Evolutionary conservation across 92 coral and sea anemone species (phyloP).

Genomic region (Paragorgia papillata): DNA sequence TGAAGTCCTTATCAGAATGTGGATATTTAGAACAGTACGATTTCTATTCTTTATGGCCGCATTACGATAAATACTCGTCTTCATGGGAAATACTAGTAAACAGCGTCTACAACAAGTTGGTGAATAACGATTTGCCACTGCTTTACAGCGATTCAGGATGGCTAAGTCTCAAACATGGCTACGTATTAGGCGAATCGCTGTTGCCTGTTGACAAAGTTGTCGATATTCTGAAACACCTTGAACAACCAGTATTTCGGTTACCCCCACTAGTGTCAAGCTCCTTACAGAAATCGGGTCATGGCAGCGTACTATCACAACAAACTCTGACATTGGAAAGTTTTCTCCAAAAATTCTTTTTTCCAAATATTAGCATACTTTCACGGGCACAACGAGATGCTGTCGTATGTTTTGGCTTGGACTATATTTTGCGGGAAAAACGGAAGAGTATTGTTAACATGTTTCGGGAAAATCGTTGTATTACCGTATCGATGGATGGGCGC

Average conservation of each 20-base stretch:
- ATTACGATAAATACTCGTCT: slow-evolving; percentile 46
- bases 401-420: slow-evolving; percentile 55
- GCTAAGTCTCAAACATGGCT: slow-evolving; percentile 51
- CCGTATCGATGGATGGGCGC: slow-evolving; percentile 55
- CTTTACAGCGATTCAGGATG: slow-evolving; percentile 63
- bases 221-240: slow-evolving; percentile 48
- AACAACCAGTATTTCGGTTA: slow-evolving; percentile 60
- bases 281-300: slow-evolving; percentile 54
- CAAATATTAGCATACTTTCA: slow-evolving; percentile 48
- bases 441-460: not conserved
- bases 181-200: not conserved
- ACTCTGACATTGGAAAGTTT: slow-evolving; percentile 70
- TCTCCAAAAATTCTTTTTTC: slow-evolving; percentile 66
- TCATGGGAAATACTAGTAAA: slow-evolving; percentile 63
- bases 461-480: slow-evolving; percentile 57
- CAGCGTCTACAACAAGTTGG: slow-evolving; percentile 66
- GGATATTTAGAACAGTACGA: slow-evolving; percentile 48
- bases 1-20: slow-evolving; percentile 40
- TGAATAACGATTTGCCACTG: slow-evolving; percentile 42
- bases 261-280: slow-evolving; percentile 68
- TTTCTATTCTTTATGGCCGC: slow-evolving; percentile 70
- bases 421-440: slow-evolving; percentile 32
- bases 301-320: slow-evolving; percentile 43
- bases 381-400: slow-evolving; percentile 53
- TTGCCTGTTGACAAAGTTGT: slow-evolving; percentile 55